Evolutionary conservation across 2,113 vertebrate genomes (phyloP).

Genomic region (Eidolon helvum): DNA sequence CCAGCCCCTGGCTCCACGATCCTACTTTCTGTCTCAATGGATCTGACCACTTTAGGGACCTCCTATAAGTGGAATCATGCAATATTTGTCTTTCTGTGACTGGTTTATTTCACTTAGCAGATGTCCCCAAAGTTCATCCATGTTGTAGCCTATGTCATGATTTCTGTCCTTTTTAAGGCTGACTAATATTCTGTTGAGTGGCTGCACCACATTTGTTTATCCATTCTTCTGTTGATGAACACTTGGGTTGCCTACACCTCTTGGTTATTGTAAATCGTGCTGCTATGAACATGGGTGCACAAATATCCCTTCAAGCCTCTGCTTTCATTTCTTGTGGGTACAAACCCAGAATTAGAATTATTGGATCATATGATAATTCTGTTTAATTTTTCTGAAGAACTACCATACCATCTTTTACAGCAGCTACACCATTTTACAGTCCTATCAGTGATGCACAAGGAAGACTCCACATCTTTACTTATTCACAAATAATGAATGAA

Average conservation of each 20-base stretch:
- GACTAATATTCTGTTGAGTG: accelerated
- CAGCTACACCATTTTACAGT: background rate
- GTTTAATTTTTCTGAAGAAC: background rate
- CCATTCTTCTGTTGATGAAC: accelerated
- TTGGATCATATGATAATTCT: background rate
- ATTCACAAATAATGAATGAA: background rate
- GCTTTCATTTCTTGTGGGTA: background rate
- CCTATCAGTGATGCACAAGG: background rate
- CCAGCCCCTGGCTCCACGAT: background rate
- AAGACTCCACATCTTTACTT: background rate
- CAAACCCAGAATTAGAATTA: background rate
- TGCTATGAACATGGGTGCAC: accelerated
- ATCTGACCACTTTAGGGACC: too few species aligned
- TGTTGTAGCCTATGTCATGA: accelerated
- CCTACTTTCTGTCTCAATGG: accelerated
- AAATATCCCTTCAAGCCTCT: background rate
- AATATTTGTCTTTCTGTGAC: background rate
- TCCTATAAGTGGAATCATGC: accelerated
- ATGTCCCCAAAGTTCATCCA: background rate
- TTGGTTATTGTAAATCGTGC: background rate
- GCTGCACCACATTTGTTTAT: accelerated
- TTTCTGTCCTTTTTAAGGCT: background rate
- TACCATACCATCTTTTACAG: accelerated
- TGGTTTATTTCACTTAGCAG: background rate
- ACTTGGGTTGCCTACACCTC: background rate